Conservation (phyloP, 2,888 invertebrate species). For the Busseola fusca region DNA sequence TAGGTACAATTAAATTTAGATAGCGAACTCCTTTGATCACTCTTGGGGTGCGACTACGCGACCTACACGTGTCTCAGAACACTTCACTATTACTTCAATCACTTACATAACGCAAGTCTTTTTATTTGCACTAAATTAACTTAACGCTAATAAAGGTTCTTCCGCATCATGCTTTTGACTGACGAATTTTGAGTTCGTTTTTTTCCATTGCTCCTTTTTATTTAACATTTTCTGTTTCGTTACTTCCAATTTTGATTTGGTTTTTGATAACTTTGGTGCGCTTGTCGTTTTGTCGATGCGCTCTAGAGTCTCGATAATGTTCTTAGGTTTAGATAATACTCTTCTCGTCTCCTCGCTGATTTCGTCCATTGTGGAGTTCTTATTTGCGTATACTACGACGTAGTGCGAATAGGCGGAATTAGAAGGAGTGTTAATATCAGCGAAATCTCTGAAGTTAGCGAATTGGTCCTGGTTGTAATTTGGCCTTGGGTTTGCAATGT, state of each 20-base stretch:
- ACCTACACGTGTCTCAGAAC: constrained; percentile 66
- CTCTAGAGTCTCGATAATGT: constrained; percentile 94
- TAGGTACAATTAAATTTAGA: constrained; percentile 75
- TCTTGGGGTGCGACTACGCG: constrained; percentile 62
- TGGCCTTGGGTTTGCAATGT: constrained; percentile 92
- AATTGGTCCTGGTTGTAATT: constrained; percentile 95
- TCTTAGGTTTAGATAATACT: constrained; percentile 91
- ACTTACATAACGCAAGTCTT: constrained; percentile 85
- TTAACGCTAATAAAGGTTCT: constrained; percentile 91
- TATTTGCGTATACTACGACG: constrained; percentile 95
- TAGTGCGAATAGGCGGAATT: constrained; percentile 94
- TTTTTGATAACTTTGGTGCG: constrained; percentile 87
- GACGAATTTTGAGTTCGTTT: constrained; percentile 77
- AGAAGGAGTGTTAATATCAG: constrained; percentile 95
- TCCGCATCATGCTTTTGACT: constrained; percentile 87
- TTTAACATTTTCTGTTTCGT: constrained; percentile 82
- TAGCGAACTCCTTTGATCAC: constrained; percentile 77
- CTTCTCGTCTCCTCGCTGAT: constrained; percentile 82
- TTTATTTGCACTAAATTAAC: constrained; percentile 86
- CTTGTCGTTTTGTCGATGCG: constrained; percentile 90
- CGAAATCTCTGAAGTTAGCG: constrained; percentile 96
- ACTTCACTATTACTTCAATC: constrained; percentile 74
- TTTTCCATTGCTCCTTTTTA: constrained; percentile 86
- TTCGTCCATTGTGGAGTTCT: constrained; percentile 91
- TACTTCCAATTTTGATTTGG: constrained; percentile 90